Percentiles rank a stretch among this genome's conserved stretches.
Evolutionary conservation across 2,797 vertebrate genomes (phyloP).

Genomic region (Helarctos malayanus): DNA sequence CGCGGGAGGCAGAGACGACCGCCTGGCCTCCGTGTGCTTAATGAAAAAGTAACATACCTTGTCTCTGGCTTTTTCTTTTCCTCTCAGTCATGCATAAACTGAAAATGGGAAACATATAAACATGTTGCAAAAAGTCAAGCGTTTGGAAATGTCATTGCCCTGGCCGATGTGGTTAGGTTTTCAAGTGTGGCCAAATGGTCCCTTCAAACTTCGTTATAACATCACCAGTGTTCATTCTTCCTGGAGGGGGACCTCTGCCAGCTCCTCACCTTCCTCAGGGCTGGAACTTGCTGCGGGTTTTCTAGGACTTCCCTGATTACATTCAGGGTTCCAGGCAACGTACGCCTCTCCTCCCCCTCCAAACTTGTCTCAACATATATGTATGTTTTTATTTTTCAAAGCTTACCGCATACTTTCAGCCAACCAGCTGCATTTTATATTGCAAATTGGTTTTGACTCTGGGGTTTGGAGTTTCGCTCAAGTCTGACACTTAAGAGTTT

Average conservation of each 20-base stretch:
- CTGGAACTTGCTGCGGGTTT: background rate
- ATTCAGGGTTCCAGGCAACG: background rate
- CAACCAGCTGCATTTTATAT: background rate
- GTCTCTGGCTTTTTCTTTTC: background rate
- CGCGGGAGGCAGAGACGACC: background rate
- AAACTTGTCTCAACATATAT: background rate
- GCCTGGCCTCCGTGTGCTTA: background rate
- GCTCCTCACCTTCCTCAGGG: background rate
- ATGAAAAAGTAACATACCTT: background rate
- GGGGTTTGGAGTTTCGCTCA: background rate
- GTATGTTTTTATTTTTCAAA: background rate
- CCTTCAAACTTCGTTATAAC: background rate
- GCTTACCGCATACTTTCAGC: background rate
- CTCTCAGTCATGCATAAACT: background rate
- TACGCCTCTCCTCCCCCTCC: background rate
- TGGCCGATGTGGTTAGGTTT: background rate
- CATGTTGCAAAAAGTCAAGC: background rate
- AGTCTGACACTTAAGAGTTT: background rate
- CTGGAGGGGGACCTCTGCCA: background rate
- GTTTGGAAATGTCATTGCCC: background rate
- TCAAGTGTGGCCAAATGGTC: background rate
- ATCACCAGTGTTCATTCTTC: background rate
- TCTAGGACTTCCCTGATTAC: background rate
- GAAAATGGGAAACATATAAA: background rate
- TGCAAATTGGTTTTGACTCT: background rate